Evolutionary conservation across 92 coral and sea anemone species (phyloP).

Genomic region (Scolanthus callimorphus): DNA sequence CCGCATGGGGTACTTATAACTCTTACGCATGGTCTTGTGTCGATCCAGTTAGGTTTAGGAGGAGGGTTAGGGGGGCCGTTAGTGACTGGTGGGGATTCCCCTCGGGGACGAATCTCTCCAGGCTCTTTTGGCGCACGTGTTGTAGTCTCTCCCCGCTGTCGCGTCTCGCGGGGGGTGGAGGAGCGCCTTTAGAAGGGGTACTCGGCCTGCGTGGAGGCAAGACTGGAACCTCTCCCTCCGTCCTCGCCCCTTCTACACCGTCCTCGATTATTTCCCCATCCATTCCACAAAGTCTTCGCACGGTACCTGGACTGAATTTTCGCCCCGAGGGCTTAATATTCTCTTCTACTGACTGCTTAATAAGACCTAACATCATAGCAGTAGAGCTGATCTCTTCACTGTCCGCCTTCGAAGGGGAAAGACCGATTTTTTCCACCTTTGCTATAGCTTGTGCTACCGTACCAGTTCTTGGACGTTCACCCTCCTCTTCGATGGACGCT

Average conservation of each 20-base stretch:
- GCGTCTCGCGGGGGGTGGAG: conserved; percentile 53
- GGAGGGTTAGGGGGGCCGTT: conserved; percentile 41
- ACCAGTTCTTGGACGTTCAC: background rate
- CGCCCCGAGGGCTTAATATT: conserved; percentile 43
- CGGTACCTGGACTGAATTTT: conserved; percentile 85
- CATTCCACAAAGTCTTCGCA: conserved; percentile 80
- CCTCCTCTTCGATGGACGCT: background rate
- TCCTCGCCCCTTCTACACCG: conserved; percentile 2
- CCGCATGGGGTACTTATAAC: conserved; percentile 56
- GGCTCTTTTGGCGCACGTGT: conserved; percentile 47
- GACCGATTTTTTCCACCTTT: conserved; percentile 48
- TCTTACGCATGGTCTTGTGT: conserved; percentile 67
- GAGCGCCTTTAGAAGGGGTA: conserved; percentile 20
- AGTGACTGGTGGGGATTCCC: conserved; percentile 6
- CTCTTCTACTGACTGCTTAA: conserved; percentile 58
- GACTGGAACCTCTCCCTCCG: conserved; percentile 29
- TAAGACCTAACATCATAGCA: conserved; percentile 37
- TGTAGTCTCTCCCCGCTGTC: conserved; percentile 57
- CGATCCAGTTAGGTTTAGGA: conserved; percentile 85
- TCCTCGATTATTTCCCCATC: conserved; percentile 1
- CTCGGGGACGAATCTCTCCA: conserved; percentile 44
- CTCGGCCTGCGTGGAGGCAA: conserved; percentile 46
- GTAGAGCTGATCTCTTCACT: conserved; percentile 23
- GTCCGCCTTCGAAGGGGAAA: conserved; percentile 40
- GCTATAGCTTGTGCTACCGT: conserved; percentile 30